Percentiles rank a stretch among this genome's conserved stretches.
phyloP scores from a whole-genome alignment of 2,113 vertebrate genomes.

The Rana temporaria region DNA sequence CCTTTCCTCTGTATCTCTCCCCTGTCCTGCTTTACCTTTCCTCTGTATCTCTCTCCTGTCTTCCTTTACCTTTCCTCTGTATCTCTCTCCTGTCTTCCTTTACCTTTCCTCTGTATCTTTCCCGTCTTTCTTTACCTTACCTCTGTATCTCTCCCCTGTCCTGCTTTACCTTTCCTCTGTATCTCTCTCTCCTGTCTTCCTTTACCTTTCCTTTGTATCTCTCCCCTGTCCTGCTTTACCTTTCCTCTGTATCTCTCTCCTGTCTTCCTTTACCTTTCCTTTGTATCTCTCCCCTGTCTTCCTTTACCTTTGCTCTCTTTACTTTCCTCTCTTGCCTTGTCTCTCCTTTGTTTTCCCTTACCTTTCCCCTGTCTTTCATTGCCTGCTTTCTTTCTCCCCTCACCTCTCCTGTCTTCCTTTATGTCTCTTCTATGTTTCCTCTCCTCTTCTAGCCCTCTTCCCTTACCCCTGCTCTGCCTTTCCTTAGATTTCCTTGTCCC shows the following conservation, averaged over 20 bases:
- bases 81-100: no score
- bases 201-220: neutral
- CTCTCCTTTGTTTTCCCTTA: neutral
- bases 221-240: neutral
- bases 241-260: neutral
- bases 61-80: no score
- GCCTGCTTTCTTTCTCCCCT: no score
- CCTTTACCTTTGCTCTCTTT: no score
- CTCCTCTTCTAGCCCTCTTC: conserved; percentile 3
- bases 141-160: neutral
- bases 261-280: neutral
- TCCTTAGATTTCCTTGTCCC: neutral
- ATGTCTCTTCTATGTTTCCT: neutral
- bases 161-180: neutral
- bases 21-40: no score
- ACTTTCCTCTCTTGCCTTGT: no score
- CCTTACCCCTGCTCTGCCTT: conserved; percentile 54
- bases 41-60: no score
- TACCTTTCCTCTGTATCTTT: no score
- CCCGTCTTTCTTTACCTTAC: no score
- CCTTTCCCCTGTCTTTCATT: neutral
- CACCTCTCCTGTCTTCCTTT: neutral
- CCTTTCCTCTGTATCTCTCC: no score
- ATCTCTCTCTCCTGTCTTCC: neutral
- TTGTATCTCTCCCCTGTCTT: neutral